A percentile compares a stretch with the other conserved stretches of the same genome.
Evolutionary conservation across 2,113 vertebrate species (phyloP).

Genomic region (Phrynosoma platyrhinos): DNA sequence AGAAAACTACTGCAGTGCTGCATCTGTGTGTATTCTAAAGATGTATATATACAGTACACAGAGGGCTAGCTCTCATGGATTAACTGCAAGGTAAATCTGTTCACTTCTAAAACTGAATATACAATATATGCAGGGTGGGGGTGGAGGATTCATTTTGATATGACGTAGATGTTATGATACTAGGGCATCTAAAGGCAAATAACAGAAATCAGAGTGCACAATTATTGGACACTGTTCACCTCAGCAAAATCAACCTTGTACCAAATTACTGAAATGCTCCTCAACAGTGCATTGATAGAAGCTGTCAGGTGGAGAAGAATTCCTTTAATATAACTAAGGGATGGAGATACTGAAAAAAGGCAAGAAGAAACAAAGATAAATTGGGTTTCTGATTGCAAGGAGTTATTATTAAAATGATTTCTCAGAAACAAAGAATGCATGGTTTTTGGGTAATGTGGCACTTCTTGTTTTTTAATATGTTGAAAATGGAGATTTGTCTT

Average conservation of each 20-base stretch:
- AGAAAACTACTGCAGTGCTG: conserved; percentile 64
- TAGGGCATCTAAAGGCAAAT: conserved; percentile 33
- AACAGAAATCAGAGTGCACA: conserved; percentile 21
- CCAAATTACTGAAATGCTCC: neutral
- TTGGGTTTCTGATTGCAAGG: neutral
- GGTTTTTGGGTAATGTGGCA: neutral
- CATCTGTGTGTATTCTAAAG: conserved; percentile 57
- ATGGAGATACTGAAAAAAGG: neutral
- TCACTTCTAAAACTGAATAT: conserved; percentile 40
- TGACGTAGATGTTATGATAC: conserved; percentile 35
- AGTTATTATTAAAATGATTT: neutral
- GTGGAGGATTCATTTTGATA: neutral
- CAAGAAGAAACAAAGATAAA: neutral
- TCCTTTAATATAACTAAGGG: neutral
- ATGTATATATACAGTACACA: conserved; percentile 41
- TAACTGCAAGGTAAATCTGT: conserved; percentile 54
- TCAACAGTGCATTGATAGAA: conserved; percentile 2
- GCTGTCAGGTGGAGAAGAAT: conserved; percentile 3
- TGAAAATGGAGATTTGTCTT: neutral
- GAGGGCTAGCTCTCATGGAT: conserved; percentile 50
- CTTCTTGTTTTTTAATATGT: neutral
- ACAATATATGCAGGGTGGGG: conserved; percentile 13
- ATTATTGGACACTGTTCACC: neutral
- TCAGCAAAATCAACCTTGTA: conserved; percentile 12
- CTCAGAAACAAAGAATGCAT: neutral